Evolutionary conservation across 1,140 invertebrate genomes (phyloP), one percentile per base, ranked within the genome.

Genomic region (Drosophila simulans): DNA sequence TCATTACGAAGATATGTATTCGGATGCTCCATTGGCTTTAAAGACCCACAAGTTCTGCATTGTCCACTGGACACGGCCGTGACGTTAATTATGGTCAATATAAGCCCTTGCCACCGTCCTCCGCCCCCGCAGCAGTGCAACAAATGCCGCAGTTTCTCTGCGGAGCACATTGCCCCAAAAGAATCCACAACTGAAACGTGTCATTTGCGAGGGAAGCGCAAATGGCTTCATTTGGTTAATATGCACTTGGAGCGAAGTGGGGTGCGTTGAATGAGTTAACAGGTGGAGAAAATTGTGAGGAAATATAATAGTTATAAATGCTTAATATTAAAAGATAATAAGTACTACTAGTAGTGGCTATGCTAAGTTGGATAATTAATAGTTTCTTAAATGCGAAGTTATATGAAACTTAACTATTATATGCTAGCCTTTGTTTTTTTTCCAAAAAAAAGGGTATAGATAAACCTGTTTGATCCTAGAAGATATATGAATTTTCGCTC

Each of bases 51-150:
- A 56, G 25, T 39, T 15, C 25, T n/a, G 35, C 52, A 46, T 69
- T 68, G 65, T 65, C 12, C 51, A 8, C 13, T 55, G 34, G 42
- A 68, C 31, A 48, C 45, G 63, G 51, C 35, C 57, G 60, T 88
- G 83, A 85, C 83, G 83, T 82, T 86, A 88, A 86, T 86, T 86
- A 77, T 77, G 70, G 65, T 46, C 70, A 82, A 66, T 52, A 55
- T 65, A 57, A 75, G 40, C 59, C 31, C 8, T 31, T 8, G 31
- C 31, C 31, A 39, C 37, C 37, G 3, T 0, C 4, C 37, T 22
- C 51, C 60, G 12, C 35, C 27, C 51, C 13, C n/a, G 10, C 62
- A 27, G 3, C 40, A 34, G 15, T 46, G 42, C 63, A 77, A 63
- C 58, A 46, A 60, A 68, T 56, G 57, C 39, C 59, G 55, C 51